Percentiles rank a stretch among this genome's conserved stretches.
Evolutionary conservation across 1,140 invertebrate genomes (phyloP).

Genomic region (Lordiphosa collinella): DNA sequence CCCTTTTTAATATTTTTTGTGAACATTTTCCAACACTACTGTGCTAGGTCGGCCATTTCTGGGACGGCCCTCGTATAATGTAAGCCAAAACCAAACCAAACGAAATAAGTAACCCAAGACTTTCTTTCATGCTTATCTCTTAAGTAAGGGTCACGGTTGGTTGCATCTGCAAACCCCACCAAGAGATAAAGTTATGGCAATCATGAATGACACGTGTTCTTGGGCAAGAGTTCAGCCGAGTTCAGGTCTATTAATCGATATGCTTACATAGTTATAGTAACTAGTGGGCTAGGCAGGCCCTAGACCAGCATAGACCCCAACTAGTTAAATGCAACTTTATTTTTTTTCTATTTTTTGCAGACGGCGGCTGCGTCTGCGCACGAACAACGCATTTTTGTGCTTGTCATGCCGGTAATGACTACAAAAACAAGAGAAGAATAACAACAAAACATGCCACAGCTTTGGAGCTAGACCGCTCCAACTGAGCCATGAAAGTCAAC

Average conservation of each 20-base stretch:
- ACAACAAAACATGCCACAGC: constrained; percentile 49
- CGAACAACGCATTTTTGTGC: constrained; percentile 73
- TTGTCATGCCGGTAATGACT: constrained; percentile 79
- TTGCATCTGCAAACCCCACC: constrained; percentile 21
- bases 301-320: constrained; percentile 41
- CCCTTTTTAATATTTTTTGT: no score
- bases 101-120: no score
- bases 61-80: no score
- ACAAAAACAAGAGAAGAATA: constrained; percentile 36
- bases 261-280: constrained; percentile 32
- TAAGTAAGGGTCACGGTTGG: constrained; percentile 34
- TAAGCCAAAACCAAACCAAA: neutral
- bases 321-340: constrained; percentile 68
- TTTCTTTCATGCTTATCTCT: constrained; percentile 7
- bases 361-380: constrained; percentile 48
- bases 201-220: constrained; percentile 61
- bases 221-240: constrained; percentile 46
- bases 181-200: constrained; percentile 58
- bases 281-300: constrained; percentile 24
- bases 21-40: no score
- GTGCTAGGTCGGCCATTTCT: no score
- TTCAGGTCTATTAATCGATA: constrained; percentile 69
- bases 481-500: constrained; percentile 77
- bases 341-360: constrained; percentile 37
- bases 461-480: constrained; percentile 70